Base-by-base conservation (phyloP, 2,113 vertebrate genomes). In the Nycticryphes semicollaris region DNA sequence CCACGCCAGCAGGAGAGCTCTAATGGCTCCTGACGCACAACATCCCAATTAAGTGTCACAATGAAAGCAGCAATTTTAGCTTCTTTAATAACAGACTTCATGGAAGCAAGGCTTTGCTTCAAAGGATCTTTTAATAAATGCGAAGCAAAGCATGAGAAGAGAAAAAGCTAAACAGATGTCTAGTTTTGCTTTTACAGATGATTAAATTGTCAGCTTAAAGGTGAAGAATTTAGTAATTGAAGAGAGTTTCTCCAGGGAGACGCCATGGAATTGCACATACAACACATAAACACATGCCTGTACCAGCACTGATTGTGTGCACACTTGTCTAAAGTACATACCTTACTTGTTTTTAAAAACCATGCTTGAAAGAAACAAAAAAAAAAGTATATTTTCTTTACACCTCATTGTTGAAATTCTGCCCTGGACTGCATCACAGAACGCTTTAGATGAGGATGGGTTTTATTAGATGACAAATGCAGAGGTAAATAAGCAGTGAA, bases 11-110 rank as follows among this genome's bases (percentile, higher is more conserved):
- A 24, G 85, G 76, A 90, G 56, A 86, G 79, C 83, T 87, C 84
- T 85, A 81, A 94, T 81, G 92, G 87, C 45, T 96, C 94, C 93
- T 80, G 82, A 95, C 6, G 14, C 74, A 54, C 89, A 93, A 72
- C 93, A 92, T 85, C 87, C 91, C 79, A 94, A 94, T 95, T 94
- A 95, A 87, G 82, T 6, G 51, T 62, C 89, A 67, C 76, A 93
- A 88, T 39, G 92, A 79, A 93, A 96, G 94, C 90, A 70, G 86
- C 68, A 87, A 87, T 94, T 92, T 69, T 50, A 7, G 27, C 83
- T 64, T 90, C 60, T 47, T 87, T 94, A 90, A 78, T 85, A 78
- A 92, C 70, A 94, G 80, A 9, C 68, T 75, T 75, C 80, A 28
- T 3, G 25, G 72, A 64, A 84, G 62, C 75, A 84, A 64, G 47